phyloP scores from a whole-genome alignment of 2,888 invertebrate genomes.

The Epicampocera succincta region DNA sequence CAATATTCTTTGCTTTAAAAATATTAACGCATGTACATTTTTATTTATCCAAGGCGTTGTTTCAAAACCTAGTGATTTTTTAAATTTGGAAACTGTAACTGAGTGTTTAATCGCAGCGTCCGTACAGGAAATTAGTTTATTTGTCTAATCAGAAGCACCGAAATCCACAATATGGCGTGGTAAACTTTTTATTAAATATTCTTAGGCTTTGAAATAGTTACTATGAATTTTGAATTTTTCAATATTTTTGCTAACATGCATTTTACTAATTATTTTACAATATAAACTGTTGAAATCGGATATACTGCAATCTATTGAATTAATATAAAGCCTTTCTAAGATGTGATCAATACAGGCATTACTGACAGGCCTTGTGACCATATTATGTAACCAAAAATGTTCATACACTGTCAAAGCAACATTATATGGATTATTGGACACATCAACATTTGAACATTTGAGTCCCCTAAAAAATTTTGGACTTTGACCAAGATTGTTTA shows the following conservation, averaged over 20 bases:
- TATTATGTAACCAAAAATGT: constrained; percentile 3
- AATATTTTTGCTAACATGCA: background rate
- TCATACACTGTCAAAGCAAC: constrained; percentile 4
- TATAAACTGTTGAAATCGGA: too few relatives aligned
- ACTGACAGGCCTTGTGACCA: constrained; percentile 20
- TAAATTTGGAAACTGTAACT: background rate
- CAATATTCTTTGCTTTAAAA: too few relatives aligned
- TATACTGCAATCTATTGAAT: constrained; percentile 17
- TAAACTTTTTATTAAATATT: background rate
- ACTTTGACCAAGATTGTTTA: background rate
- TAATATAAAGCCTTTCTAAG: constrained; percentile 7
- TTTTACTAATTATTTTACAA: constrained; percentile 8
- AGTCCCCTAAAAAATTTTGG: background rate
- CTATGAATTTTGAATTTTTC: background rate
- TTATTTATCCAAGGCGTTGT: too few relatives aligned
- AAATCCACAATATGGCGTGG: background rate
- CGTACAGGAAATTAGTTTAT: constrained; percentile 9
- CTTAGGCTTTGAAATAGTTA: background rate
- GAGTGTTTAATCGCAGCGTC: constrained; percentile 3
- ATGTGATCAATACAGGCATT: constrained; percentile 20
- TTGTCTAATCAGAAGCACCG: background rate
- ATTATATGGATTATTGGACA: constrained; percentile 1
- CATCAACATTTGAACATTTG: constrained; percentile 25
- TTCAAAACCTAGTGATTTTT: constrained; percentile 7
- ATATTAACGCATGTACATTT: too few relatives aligned